Evolutionary conservation across 2,888 invertebrate species (phyloP).

Genomic region (Pasiphila rectangulata): DNA sequence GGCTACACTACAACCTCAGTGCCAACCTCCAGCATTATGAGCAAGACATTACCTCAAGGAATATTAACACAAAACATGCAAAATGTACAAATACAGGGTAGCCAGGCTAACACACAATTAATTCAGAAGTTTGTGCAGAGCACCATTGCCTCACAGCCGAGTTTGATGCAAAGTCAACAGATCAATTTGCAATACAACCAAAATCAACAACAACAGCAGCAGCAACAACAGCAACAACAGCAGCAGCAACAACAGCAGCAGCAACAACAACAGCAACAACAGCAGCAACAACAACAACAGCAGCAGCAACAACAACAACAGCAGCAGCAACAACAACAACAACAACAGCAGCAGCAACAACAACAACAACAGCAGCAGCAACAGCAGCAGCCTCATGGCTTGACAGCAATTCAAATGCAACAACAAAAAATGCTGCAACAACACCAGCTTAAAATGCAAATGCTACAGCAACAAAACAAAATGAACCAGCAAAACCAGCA

Average conservation of each 20-base stretch:
- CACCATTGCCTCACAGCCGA: constrained; percentile 59
- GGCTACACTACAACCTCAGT: constrained; percentile 63
- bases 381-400: constrained; percentile 72
- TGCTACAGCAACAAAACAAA: constrained; percentile 66
- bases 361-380: constrained; percentile 49
- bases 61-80: constrained; percentile 71
- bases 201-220: constrained; percentile 42
- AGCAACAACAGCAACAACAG: constrained; percentile 70
- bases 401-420: too few species aligned
- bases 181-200: constrained; percentile 55
- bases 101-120: constrained; percentile 61
- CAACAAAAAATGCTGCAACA: constrained; percentile 81
- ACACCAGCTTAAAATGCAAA: constrained; percentile 79
- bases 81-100: constrained; percentile 67
- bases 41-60: constrained; percentile 66
- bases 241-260: constrained; percentile 80
- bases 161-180: constrained; percentile 61
- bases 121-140: constrained; percentile 70
- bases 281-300: constrained; percentile 62
- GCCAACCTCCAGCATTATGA: constrained; percentile 65
- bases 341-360: constrained; percentile 75
- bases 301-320: constrained; percentile 79
- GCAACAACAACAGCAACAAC: constrained; percentile 77
- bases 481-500: constrained; percentile 47
- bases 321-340: constrained; percentile 81